Conservation (phyloP, 2,797 vertebrate species). For the Nyctibius grandis region DNA sequence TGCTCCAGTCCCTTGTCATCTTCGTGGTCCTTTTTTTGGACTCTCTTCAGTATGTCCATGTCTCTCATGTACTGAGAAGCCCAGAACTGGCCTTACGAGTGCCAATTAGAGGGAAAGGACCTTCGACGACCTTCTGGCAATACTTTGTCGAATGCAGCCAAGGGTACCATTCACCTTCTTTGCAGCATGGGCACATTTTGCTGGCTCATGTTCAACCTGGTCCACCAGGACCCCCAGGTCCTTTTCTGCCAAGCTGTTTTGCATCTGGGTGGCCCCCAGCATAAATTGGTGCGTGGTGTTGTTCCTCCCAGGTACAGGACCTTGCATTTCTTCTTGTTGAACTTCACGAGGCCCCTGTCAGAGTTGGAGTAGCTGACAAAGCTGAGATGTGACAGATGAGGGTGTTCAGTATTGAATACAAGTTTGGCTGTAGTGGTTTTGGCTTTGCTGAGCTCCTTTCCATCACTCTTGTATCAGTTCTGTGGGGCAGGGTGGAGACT, state of each 20-base stretch:
- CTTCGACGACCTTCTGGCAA: background rate
- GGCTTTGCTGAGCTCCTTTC: background rate
- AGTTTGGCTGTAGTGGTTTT: background rate
- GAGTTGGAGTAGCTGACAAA: background rate
- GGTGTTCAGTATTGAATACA: accelerated
- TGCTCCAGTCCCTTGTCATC: background rate
- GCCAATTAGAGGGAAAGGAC: background rate
- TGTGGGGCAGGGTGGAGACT: background rate
- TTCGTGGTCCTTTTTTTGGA: background rate
- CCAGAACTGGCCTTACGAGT: background rate
- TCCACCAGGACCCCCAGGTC: background rate
- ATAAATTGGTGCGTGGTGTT: background rate
- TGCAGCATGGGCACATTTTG: accelerated
- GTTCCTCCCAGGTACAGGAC: background rate
- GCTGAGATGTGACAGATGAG: background rate
- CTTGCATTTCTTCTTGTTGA: background rate
- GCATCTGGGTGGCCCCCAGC: background rate
- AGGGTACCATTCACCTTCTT: background rate
- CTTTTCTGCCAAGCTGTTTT: background rate
- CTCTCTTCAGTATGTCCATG: background rate
- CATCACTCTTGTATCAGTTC: background rate
- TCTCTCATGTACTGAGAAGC: background rate
- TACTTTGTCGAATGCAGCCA: background rate
- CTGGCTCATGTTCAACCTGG: accelerated
- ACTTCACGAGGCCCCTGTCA: background rate